These are phyloP conservation scores for Porites divaricata DNA, from an alignment of 92 coral and sea anemone species.

Conservation along the genomic window DNA sequence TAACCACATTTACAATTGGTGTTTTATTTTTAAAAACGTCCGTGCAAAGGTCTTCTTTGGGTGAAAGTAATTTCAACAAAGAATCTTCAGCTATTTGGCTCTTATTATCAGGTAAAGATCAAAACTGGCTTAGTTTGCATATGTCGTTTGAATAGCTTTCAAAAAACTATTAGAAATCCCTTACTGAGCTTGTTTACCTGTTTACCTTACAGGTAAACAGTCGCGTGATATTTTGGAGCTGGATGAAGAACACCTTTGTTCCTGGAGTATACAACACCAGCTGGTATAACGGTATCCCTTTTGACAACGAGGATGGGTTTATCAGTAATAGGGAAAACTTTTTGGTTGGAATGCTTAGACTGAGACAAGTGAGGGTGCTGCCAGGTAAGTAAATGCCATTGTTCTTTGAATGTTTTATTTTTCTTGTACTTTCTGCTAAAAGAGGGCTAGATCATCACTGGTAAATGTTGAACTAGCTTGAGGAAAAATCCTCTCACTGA, in stretches of 20 bases:
- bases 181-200: not conserved
- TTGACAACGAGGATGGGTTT: slow-evolving; percentile 61
- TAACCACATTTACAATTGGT: too few relatives aligned
- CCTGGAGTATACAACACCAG: slow-evolving; percentile 74
- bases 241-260: slow-evolving; percentile 69
- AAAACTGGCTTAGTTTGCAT: too few relatives aligned
- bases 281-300: slow-evolving; percentile 85
- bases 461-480: too few relatives aligned
- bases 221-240: slow-evolving; percentile 64
- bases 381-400: slow-evolving; percentile 48
- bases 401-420: not conserved
- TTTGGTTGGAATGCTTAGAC: slow-evolving; percentile 89
- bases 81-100: too few relatives aligned
- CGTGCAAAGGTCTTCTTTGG: too few relatives aligned
- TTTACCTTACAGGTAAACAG: slow-evolving; percentile 47
- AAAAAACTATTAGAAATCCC: not conserved
- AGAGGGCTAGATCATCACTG: too few relatives aligned
- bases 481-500: too few relatives aligned
- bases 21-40: too few relatives aligned
- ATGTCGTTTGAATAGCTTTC: too few relatives aligned
- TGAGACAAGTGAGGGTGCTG: slow-evolving; percentile 79
- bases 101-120: too few relatives aligned
- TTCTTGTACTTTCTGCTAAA: too few relatives aligned
- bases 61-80: too few relatives aligned
- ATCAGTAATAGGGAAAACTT: slow-evolving; percentile 74